Evolutionary conservation across 2,888 invertebrate genomes (phyloP), one percentile per base, ranked within the genome.

Genomic region (Pheosia tremula): DNA sequence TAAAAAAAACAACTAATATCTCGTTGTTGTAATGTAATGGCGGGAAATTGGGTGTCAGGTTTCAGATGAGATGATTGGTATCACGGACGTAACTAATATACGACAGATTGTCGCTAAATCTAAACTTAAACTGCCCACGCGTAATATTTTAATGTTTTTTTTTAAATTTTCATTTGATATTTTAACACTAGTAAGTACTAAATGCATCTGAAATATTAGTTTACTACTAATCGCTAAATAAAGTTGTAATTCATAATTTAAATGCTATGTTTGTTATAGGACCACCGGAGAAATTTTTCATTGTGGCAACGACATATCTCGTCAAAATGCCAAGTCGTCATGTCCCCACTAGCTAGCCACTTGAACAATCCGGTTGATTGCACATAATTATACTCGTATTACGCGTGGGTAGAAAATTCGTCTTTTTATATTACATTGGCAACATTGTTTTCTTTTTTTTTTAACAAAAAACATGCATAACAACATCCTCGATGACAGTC

Each of bases 401-500:
- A 55, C 39, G 62, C 64, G 59, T 63, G 66, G 65, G 61, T 64
- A 69, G 58, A 56, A 60, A 52, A 56, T 60, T 3, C 50, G 13
- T 37, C 36, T 8, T 53, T 53, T 36, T 53, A 5, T 54, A 6
- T 13, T 50, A 67, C 67, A 66, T 69, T 67, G 68, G 67, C 71
- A 71, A 66, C 66, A 60, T 62, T 61, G 54, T 61, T 66, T 60
- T 58, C 10, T n/a, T 13, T 50, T 53, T 37, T 37, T 37, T 55
- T 55, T 11, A n/a, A 55, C n/a, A 55, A n/a, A 55, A 39, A 39
- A 24, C 55, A 66, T 64, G 65, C 65, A 73, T 72, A 64, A 59
- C 64, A 60, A 60, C 57, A 39, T 61, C 64, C 53, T 57, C 65
- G 72, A 54, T 52, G 60, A 61, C n/a, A 37, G 9, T 36, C 37